These are phyloP conservation scores for Aphidoletes aphidimyza DNA, from an alignment of 2,888 invertebrate genomes.

Conservation along the genomic window DNA sequence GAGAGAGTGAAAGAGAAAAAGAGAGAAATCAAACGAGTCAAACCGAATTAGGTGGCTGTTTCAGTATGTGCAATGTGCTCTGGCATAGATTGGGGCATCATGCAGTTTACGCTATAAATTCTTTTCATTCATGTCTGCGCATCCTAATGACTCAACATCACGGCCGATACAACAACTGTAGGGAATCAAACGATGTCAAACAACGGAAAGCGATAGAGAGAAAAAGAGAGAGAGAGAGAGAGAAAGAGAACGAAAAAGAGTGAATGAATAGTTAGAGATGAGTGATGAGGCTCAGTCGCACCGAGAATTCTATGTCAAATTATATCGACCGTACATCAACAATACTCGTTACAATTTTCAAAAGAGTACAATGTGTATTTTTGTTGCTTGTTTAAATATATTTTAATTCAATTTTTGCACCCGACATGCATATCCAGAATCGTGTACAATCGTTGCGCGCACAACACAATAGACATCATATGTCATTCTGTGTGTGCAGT, in stretches of 20 bases:
- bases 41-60: no score
- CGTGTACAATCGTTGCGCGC: neutral
- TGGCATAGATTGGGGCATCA: neutral
- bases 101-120: constrained; percentile 26
- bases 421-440: neutral
- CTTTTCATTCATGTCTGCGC: constrained; percentile 36
- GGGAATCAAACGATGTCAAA: neutral
- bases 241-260: neutral
- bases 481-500: constrained; percentile 36
- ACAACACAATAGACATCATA: constrained; percentile 21
- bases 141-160: constrained; percentile 12
- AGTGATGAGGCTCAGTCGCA: neutral
- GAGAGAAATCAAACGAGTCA: neutral
- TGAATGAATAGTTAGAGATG: no score
- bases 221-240: neutral
- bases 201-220: neutral
- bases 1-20: neutral
- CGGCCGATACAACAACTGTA: neutral
- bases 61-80: neutral
- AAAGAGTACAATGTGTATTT: constrained; percentile 7
- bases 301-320: neutral
- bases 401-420: constrained; percentile 30
- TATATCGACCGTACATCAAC: constrained; percentile 15
- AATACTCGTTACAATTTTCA: constrained; percentile 30
- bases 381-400: neutral